Base-by-base conservation (phyloP, 53 echinoderm and acorn worm species). In the Zoroaster sp. region DNA sequence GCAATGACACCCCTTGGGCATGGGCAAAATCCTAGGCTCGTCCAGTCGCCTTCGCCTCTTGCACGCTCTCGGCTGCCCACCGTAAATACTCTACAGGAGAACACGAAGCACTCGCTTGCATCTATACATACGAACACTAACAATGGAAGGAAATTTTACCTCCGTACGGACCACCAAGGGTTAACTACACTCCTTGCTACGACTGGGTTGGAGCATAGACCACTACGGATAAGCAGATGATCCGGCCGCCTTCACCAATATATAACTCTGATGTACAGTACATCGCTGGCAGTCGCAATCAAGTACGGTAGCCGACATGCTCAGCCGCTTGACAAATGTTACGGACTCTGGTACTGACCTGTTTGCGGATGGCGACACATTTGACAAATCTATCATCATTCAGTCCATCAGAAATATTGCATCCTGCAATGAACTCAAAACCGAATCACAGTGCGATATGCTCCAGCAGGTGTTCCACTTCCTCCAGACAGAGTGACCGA, bases 161-260 rank as follows among this genome's bases (percentile, higher is more conserved):
- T 92, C 5, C 91, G 87, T 40, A 92, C 92, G 3, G 88, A 92
- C 7, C 92, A 88, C 31, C 88, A 92, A 23, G 88, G 88, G 23
- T 44, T 92, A 36, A 92, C 92, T 25, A 88, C 92, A 1, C 78
- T 91, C 6, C 73, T 92, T 5, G 51, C 52, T 17, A 81, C 92
- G 1, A 53, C 80, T n/a, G 74, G 88, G 3, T 72, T 73, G 49
- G 92, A 74, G 11, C 88, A 92, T 42, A 88, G 82, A 80, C 92
- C 88, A 17, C 44, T 89, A 30, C 77, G 89, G 13, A 92, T 92
- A 31, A 74, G 72, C 30, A 35, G 89, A 41, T 92, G 92, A 89
- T 80, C 89, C 32, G 89, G 73, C 51, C 63, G 89, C 7, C 45
- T 89, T 63, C 83, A 78, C 46, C 43, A 88, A 32, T 89, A 92